A percentile compares a stretch with the other conserved stretches of the same genome.
phyloP scores from a whole-genome alignment of 1,140 invertebrate genomes.

The Drosophila tropicalis region DNA sequence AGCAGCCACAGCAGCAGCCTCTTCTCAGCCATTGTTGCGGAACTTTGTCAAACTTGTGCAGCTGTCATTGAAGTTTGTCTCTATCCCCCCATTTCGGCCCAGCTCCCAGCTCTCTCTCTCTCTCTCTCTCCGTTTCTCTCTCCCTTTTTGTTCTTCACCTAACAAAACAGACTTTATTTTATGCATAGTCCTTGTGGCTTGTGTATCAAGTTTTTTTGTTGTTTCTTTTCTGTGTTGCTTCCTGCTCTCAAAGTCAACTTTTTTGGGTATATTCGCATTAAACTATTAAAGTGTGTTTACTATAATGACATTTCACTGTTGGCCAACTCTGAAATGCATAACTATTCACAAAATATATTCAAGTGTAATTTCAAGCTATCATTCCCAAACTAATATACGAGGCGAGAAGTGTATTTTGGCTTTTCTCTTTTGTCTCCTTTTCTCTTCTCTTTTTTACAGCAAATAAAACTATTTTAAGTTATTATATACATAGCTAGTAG shows the following conservation, averaged over 20 bases:
- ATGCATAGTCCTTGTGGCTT: slow-evolving; percentile 4
- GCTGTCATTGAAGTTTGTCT: slow-evolving; percentile 54
- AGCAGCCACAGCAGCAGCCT: not conserved
- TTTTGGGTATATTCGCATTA: slow-evolving; percentile 38
- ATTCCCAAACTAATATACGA: slow-evolving; percentile 28
- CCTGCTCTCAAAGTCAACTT: slow-evolving; percentile 29
- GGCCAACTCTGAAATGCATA: slow-evolving; percentile 45
- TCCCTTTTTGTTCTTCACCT: slow-evolving; percentile 9
- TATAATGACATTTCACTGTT: slow-evolving; percentile 45
- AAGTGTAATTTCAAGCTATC: slow-evolving; percentile 44
- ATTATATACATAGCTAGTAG: too few species aligned
- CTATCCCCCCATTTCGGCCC: slow-evolving; percentile 9
- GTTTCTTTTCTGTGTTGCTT: not conserved
- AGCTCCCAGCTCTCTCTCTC: not conserved
- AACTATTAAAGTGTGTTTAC: slow-evolving; percentile 71
- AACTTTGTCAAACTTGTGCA: slow-evolving; percentile 70
- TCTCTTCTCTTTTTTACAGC: too few species aligned
- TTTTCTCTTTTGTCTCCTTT: too few species aligned
- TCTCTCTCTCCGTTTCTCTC: not conserved
- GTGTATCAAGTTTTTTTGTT: slow-evolving; percentile 6
- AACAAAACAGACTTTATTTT: slow-evolving; percentile 58
- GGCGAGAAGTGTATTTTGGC: too few species aligned
- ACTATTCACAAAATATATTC: slow-evolving; percentile 49
- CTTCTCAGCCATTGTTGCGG: slow-evolving; percentile 24
- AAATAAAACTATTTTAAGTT: too few species aligned